A percentile compares a stretch with the other conserved stretches of the same genome.
Evolutionary conservation across 2,888 invertebrate genomes (phyloP).

Genomic region (Dioctria rufipes): DNA sequence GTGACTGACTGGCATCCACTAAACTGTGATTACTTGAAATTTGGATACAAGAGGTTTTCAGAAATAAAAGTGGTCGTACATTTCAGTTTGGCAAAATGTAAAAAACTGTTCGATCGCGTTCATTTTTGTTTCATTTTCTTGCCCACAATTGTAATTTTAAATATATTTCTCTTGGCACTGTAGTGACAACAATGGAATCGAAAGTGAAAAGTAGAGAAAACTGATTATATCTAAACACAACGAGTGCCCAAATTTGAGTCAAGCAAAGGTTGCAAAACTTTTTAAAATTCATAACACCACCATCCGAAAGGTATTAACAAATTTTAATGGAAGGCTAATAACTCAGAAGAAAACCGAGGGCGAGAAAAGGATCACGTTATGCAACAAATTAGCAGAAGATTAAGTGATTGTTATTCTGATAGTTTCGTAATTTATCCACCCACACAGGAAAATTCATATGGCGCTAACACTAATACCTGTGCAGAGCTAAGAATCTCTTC

Average conservation of each 20-base stretch:
- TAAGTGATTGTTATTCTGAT: too few relatives aligned
- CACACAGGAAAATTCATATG: too few relatives aligned
- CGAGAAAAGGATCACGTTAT: background rate
- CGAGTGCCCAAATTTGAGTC: background rate
- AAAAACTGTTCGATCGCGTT: conserved; percentile 19
- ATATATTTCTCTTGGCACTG: too few relatives aligned
- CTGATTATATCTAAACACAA: too few relatives aligned
- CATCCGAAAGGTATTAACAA: background rate
- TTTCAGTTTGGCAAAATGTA: conserved; percentile 1
- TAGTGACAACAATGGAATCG: background rate
- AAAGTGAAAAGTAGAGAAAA: background rate
- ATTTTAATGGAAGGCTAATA: background rate
- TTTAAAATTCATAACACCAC: background rate
- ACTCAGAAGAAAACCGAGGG: background rate
- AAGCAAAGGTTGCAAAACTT: background rate
- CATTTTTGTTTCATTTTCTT: conserved; percentile 5
- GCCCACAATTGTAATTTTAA: conserved; percentile 2
- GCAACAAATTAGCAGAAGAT: too few relatives aligned
- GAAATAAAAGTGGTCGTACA: background rate
- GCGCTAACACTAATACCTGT: too few relatives aligned
- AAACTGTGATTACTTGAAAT: too few relatives aligned
- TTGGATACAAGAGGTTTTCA: background rate
- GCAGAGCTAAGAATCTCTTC: too few relatives aligned
- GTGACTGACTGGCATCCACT: too few relatives aligned
- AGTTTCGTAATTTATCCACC: too few relatives aligned